Evolutionary conservation across 2,888 invertebrate species (phyloP), one percentile per base, ranked within the genome.

Genomic region (Melipona beecheii): DNA sequence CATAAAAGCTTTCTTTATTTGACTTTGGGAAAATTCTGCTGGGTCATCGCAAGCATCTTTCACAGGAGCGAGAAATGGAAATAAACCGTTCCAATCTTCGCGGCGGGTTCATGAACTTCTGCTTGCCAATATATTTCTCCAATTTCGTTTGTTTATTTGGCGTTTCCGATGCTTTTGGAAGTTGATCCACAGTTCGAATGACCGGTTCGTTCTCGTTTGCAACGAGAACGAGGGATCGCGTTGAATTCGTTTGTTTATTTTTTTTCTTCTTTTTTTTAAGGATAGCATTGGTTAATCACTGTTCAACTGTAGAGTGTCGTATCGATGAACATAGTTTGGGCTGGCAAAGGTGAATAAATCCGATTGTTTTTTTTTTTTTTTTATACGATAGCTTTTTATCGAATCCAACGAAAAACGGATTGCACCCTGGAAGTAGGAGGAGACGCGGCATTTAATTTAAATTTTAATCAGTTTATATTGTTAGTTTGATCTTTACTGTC

Each of bases 1-100:
- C 56, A 24, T 66, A 15, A 17, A 36, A 21, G 27, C 50, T 62
- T 68, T n/a, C 54, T 62, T 69, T 79, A 79, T 79, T 75, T 75
- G 54, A 43, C 56, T 56, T 56, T 21, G 56, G 31, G 56, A 65
- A 31, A 49, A 65, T 49, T 56, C 56, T 17, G 58, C 27, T 56
- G 15, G 64, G 6, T 58, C 73, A 36, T 69, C 56, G 31, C 17
- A 36, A 70, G 27, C 65, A 31, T 65, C 54, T 52, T 15, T 62
- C 62, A n/a, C 19, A 9, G 43, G 24, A 24, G 27, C 49, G 31
- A 36, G 56, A 58, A 70, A 50, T 75, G 62, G 62, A 79, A 75
- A 69, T 75, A 75, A 74, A 69, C 68, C 5, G 36, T 19, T 17
- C 36, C 9, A 65, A 2, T 21, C 2, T 54, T 49, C 49, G 50